Evolutionary conservation across 2,797 vertebrate genomes (phyloP).

Genomic region (Strix occidentalis): DNA sequence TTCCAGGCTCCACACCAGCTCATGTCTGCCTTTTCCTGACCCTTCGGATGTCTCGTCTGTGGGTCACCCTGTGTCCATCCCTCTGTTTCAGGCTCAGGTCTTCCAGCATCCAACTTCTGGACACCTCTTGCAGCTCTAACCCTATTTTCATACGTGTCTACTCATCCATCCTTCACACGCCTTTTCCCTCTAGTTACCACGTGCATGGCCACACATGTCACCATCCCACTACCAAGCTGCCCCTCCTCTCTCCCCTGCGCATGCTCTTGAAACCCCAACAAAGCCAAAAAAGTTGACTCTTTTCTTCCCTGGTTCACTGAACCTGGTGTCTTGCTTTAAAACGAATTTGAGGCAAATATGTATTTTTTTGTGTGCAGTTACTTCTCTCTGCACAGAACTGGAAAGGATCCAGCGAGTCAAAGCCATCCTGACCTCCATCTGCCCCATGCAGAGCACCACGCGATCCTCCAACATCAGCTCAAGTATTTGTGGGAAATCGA

Average conservation of each 20-base stretch:
- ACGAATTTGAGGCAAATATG: not conserved
- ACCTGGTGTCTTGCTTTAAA: not conserved
- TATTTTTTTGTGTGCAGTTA: not conserved
- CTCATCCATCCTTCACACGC: not conserved
- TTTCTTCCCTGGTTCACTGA: not conserved
- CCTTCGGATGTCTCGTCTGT: not conserved
- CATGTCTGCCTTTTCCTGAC: not conserved
- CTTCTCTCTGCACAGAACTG: not conserved
- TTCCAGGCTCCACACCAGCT: not conserved
- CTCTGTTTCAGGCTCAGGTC: not conserved
- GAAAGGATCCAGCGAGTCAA: not conserved
- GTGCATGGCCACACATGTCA: accelerated
- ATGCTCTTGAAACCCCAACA: not conserved
- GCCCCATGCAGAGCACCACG: not conserved
- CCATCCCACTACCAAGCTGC: no score
- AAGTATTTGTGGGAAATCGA: not conserved
- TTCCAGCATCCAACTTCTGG: not conserved
- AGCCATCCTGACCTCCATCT: not conserved
- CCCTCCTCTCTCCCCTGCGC: not conserved
- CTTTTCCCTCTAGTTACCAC: not conserved
- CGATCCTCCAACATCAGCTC: not conserved
- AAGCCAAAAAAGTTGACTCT: not conserved
- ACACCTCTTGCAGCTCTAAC: not conserved
- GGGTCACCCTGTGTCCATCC: not conserved
- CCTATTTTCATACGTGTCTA: accelerated